Evolutionary conservation across 1,140 invertebrate genomes (phyloP).

Genomic region (Cotesia glomerata): DNA sequence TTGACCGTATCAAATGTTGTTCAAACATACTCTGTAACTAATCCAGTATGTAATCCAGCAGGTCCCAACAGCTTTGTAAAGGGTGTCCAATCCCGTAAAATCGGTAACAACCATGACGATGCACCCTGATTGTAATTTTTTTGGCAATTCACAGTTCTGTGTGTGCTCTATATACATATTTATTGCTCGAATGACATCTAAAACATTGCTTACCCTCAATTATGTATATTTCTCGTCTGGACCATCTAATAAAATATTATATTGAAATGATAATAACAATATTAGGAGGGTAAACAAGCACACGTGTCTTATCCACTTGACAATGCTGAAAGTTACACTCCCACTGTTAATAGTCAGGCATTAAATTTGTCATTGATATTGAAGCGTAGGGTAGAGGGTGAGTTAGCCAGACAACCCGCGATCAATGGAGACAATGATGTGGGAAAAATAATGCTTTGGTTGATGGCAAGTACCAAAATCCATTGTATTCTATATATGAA

Average conservation of each 20-base stretch:
- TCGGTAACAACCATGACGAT: conserved; percentile 55
- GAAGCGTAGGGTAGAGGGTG: conserved; percentile 37
- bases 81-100: conserved; percentile 57
- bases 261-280: conserved; percentile 5
- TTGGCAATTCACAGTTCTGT: conserved; percentile 20
- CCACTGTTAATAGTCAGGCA: conserved; percentile 58
- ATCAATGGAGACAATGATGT: conserved; percentile 43
- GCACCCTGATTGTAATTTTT: conserved; percentile 28
- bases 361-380: conserved; percentile 63
- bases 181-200: background rate
- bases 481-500: conserved; percentile 22
- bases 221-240: background rate
- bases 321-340: conserved; percentile 45
- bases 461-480: background rate
- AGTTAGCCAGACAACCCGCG: background rate
- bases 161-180: too few relatives aligned
- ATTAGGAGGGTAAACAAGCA: conserved; percentile 28
- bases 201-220: background rate
- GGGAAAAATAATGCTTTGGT: conserved; percentile 47
- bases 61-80: conserved; percentile 39
- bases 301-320: conserved; percentile 59
- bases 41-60: conserved; percentile 58
- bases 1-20: conserved; percentile 55
- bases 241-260: background rate
- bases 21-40: conserved; percentile 44